Evolutionary conservation across 1,140 invertebrate species (phyloP), one percentile per base, ranked within the genome.

Genomic region (Pachyrhynchus sulphureomaculatus): DNA sequence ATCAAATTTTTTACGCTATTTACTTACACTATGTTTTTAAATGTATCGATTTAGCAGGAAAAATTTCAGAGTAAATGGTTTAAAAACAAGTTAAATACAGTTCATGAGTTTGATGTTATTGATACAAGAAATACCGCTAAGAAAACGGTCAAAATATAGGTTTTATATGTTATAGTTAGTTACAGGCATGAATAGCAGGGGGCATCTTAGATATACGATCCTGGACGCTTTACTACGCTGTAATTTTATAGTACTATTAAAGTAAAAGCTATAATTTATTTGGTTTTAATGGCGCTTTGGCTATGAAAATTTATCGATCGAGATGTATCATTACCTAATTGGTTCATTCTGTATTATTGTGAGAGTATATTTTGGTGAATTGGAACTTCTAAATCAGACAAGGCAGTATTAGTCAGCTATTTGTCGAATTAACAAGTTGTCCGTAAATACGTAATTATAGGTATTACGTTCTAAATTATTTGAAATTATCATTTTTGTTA

Each of bases 161-260:
- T 42, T 42, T 42, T 42, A 42, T 18, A 42, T 42, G 39, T 42
- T 42, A 42, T 42, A 42, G 39, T 42, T 42, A 42, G 3, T 54
- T 41, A 54, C 51, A 54, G 42, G 26, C 37, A 15, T 42, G 21
- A 15, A 15, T 15, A 24, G 34, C 56, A 51, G 56, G 56, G 45
- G 44, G 56, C 37, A 36, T 37, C 20, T 34, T 6, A 34, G 53
- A 34, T 32, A 33, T 45, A 33, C 52, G 36, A 17, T 41, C 21
- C 52, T 52, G 52, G 52, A 54, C 53, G 39, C 39, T 56, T 56
- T 56, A 23, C 34, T 41, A 45, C 53, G 37, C 56, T 37, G 32
- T 58, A 58, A 58, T 58, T 51, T 58, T 49, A 49, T 49, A 36
- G 23, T 58, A 23, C 49, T 58, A 58, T 58, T 58, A 58, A 49